These are phyloP conservation scores for Zaprionus gabonicus DNA, from an alignment of 1,140 invertebrate genomes.

Conservation along the genomic window DNA sequence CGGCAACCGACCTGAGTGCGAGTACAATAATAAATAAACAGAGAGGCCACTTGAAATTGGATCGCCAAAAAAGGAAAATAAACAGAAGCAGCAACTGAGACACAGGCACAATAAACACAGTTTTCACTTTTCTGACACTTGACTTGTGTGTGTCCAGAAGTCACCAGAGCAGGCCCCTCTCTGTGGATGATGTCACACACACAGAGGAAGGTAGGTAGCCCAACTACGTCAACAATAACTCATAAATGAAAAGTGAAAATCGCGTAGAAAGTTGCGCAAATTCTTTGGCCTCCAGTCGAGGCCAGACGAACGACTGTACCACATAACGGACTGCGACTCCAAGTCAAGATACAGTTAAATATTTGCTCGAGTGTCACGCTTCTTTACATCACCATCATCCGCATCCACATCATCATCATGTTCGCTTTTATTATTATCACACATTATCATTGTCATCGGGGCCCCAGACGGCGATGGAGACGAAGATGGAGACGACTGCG, in stretches of 20 bases:
- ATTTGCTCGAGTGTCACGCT: constrained; percentile 79
- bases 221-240: constrained; percentile 59
- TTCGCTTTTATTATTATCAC: constrained; percentile 48
- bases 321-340: constrained; percentile 48
- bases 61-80: constrained; percentile 80
- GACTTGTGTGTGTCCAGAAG: constrained; percentile 69
- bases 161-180: constrained; percentile 19
- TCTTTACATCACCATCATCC: constrained; percentile 70
- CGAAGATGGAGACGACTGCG: not conserved
- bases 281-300: constrained; percentile 61
- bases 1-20: constrained; percentile 26
- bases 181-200: constrained; percentile 68
- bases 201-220: not conserved
- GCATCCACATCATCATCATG: constrained; percentile 30
- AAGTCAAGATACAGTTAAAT: constrained; percentile 63
- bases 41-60: constrained; percentile 76
- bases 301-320: not conserved
- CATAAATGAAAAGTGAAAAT: constrained; percentile 83
- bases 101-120: constrained; percentile 58
- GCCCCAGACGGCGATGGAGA: not conserved
- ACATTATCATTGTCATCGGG: constrained; percentile 56
- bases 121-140: constrained; percentile 83
- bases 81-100: constrained; percentile 47
- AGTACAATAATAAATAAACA: constrained; percentile 76
- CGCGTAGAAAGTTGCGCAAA: constrained; percentile 76